Base-by-base conservation (phyloP, 1,140 invertebrate species). In the Megathymus violae region DNA sequence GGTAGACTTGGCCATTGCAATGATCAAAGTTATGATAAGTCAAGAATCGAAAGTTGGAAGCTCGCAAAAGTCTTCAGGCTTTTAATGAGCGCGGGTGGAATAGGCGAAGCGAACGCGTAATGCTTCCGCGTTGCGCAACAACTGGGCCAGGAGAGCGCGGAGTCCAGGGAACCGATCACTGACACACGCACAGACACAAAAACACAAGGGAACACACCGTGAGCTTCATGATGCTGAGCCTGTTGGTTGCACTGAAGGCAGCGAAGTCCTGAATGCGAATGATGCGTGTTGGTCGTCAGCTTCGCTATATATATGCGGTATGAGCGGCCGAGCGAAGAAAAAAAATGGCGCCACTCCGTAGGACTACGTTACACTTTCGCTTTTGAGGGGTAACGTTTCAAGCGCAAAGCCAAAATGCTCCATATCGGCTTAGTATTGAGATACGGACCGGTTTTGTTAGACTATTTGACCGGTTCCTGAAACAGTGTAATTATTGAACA, bases 311-410 rank as follows among this genome's bases (percentile, higher is more conserved):
- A 88, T 88, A 91, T 87, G 75, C 78, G 66, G 75, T 75, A 81
- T 73, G 82, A 84, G 83, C 85, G 85, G 78, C 83, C 75, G 84
- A 88, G 77, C 82, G 85, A 88, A 81, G 70, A 86, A 87, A 89
- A 88, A 86, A 88, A 81, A 80, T 74, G 72, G 70, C 78, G 72
- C 51, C 76, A 63, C 71, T 74, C 73, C 65, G 78, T 85, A 88
- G 88, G 85, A 85, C 86, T 78, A 83, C 74, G 82, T 76, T 86
- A 89, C 78, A 92, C 91, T 92, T 92, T 92, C 91, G 91, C 91
- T 90, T 85, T 85, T 47, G 76, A 79, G 80, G 86, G 80, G 74
- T 82, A 75, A 80, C 74, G 78, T 60, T 72, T 76, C 51, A 67
- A 70, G 69, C 68, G 73, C 52, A 54, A 46, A 75, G 59, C 69